phyloP scores from a whole-genome alignment of 2,113 vertebrate genomes.

The Stigmatopora nigra region DNA sequence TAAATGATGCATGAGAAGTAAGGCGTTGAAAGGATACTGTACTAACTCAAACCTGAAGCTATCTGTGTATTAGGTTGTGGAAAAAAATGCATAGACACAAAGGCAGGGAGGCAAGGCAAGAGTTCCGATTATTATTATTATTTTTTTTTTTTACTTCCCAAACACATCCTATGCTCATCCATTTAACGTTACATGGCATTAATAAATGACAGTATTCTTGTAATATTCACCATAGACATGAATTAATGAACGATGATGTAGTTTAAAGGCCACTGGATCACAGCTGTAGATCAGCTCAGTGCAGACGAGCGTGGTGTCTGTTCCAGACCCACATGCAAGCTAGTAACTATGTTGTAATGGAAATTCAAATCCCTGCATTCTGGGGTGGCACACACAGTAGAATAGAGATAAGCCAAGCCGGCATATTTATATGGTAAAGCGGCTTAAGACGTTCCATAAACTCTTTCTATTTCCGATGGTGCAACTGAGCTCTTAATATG shows the following conservation, averaged over 20 bases:
- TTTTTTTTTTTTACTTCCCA: background rate
- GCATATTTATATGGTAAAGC: constrained; percentile 2
- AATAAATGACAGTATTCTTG: background rate
- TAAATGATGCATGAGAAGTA: constrained; percentile 28
- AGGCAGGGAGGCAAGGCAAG: background rate
- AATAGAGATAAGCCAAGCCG: constrained; percentile 1
- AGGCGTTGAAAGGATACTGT: constrained; percentile 17
- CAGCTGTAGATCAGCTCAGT: background rate
- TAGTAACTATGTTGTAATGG: constrained; percentile 2
- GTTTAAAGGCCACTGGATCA: background rate
- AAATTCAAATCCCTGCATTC: constrained; percentile 5
- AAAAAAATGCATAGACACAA: background rate
- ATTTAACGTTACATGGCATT: too few species aligned
- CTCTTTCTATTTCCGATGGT: background rate
- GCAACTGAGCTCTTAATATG: background rate
- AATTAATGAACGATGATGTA: background rate
- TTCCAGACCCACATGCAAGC: background rate
- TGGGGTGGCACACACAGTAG: background rate
- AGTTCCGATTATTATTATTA: too few species aligned
- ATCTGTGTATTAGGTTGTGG: background rate
- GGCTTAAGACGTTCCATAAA: background rate
- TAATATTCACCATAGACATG: background rate
- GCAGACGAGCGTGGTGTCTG: background rate
- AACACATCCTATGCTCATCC: background rate
- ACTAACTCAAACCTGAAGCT: constrained; percentile 10